A percentile compares a stretch with the other conserved stretches of the same genome.
phyloP scores from a whole-genome alignment of 2,113 vertebrate genomes.

The Silurus glanis region DNA sequence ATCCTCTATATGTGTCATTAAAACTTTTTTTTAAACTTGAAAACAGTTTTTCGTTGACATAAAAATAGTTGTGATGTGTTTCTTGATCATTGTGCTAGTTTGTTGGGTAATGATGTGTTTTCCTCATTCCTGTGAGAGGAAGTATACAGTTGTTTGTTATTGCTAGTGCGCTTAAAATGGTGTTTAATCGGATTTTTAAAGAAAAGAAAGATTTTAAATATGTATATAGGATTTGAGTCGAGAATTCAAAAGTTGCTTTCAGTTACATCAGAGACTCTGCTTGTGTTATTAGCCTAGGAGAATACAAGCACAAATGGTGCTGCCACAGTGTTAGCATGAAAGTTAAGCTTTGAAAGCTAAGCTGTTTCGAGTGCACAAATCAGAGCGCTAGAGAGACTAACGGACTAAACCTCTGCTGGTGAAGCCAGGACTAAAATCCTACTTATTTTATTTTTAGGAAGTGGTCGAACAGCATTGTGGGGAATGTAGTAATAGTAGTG shows the following conservation, averaged over 20 bases:
- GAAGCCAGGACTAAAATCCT: background rate
- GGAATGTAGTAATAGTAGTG: background rate
- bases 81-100: background rate
- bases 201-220: background rate
- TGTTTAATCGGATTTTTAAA: background rate
- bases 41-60: background rate
- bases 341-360: background rate
- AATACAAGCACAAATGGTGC: background rate
- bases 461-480: background rate
- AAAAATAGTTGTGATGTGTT: background rate
- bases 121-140: background rate
- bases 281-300: background rate
- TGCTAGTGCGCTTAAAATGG: too few relatives aligned
- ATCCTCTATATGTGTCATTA: background rate
- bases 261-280: background rate
- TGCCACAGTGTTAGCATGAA: background rate
- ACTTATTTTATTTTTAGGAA: background rate
- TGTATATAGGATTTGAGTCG: too few relatives aligned
- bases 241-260: background rate
- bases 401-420: background rate
- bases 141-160: background rate
- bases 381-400: background rate
- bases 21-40: background rate
- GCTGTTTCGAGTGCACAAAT: background rate
- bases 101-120: background rate